A percentile compares a stretch with the other conserved stretches of the same genome.
These are phyloP conservation scores for Rhabdomys dilectus DNA, from an alignment of 2,113 vertebrate genomes.

Conservation along the genomic window DNA sequence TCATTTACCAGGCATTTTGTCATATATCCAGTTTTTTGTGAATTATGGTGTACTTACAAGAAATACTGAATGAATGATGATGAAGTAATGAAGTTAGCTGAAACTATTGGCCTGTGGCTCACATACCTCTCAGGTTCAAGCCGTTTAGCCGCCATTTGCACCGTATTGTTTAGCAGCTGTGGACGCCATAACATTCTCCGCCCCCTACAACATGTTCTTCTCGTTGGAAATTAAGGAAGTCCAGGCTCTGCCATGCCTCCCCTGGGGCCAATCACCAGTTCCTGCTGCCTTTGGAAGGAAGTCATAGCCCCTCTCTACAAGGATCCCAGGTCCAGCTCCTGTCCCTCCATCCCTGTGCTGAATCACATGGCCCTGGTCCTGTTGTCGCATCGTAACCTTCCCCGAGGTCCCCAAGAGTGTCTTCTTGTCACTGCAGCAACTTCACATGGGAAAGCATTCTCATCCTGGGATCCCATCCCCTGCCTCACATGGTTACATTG, in stretches of 20 bases:
- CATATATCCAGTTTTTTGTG: neutral
- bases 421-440: neutral
- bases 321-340: neutral
- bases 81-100: neutral
- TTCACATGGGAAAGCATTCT: neutral
- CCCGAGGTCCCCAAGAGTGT: fast-evolving
- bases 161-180: neutral
- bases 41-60: neutral
- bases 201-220: neutral
- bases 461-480: neutral
- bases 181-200: neutral
- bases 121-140: neutral
- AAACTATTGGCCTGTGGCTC: neutral
- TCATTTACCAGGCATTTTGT: neutral
- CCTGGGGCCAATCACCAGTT: fast-evolving
- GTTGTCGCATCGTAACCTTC: too few species aligned
- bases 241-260: neutral
- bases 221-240: neutral
- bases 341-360: too few species aligned
- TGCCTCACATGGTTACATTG: neutral
- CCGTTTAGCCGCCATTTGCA: neutral
- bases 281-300: neutral
- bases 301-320: neutral
- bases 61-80: neutral
- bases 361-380: neutral